phyloP scores from a whole-genome alignment of 2,113 vertebrate species.

The Stegostoma tigrinum region DNA sequence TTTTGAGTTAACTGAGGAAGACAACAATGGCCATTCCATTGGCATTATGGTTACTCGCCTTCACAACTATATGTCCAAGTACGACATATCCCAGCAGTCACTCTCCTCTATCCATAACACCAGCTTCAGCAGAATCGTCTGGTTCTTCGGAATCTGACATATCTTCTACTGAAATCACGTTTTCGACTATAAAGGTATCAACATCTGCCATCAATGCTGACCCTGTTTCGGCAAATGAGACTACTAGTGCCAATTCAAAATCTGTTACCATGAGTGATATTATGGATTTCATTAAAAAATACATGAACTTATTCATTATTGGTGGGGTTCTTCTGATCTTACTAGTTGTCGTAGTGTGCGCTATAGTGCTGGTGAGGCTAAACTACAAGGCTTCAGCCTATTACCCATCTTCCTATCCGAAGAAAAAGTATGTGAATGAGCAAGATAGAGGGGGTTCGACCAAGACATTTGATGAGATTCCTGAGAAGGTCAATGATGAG shows the following conservation, averaged over 20 bases:
- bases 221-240: conserved; percentile 42
- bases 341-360: conserved; percentile 82
- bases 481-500: conserved; percentile 49
- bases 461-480: conserved; percentile 60
- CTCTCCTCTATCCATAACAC: neutral
- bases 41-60: neutral
- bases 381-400: conserved; percentile 85
- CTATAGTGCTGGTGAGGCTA: conserved; percentile 76
- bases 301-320: conserved; percentile 78
- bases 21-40: neutral
- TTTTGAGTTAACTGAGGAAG: neutral
- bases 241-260: conserved; percentile 31
- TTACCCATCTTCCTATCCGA: conserved; percentile 77
- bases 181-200: neutral
- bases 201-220: conserved; percentile 54
- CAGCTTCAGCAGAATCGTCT: neutral
- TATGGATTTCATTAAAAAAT: conserved; percentile 78
- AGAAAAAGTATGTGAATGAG: conserved; percentile 70
- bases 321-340: conserved; percentile 79
- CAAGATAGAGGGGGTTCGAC: conserved; percentile 54
- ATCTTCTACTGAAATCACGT: too few relatives aligned
- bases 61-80: neutral
- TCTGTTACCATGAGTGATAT: conserved; percentile 63
- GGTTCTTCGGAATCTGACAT: neutral
- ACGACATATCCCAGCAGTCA: neutral